Percentiles rank a stretch among this genome's conserved stretches.
These are phyloP conservation scores for Cephalotes varians DNA, from an alignment of 2,888 invertebrate genomes.

Conservation along the genomic window DNA sequence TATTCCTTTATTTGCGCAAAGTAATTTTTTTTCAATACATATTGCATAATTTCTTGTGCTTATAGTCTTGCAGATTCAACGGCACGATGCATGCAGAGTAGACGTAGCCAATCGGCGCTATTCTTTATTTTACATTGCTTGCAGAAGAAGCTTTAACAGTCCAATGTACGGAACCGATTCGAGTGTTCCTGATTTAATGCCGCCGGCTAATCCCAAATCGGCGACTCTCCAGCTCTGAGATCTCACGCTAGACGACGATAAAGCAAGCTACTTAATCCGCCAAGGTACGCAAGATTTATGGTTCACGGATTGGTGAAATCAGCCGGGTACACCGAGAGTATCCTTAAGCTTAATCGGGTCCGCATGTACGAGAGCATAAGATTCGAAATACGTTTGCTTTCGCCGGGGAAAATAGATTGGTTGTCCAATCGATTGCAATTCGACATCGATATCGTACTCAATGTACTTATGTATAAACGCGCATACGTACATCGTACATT, in stretches of 20 bases:
- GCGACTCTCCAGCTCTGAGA: slow-evolving; percentile 67
- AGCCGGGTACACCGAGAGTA: slow-evolving; percentile 60
- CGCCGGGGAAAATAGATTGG: slow-evolving; percentile 7
- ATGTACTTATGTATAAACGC: slow-evolving; percentile 7
- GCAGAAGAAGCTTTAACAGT: slow-evolving; percentile 24
- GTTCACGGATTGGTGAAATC: slow-evolving; percentile 73
- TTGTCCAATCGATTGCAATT: slow-evolving; percentile 21
- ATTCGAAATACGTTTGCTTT: slow-evolving; percentile 36
- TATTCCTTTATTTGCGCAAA: neutral
- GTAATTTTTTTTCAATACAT: slow-evolving; percentile 15
- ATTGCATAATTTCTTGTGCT: slow-evolving; percentile 18
- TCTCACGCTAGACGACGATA: slow-evolving; percentile 70
- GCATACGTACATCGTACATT: neutral
- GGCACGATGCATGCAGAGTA: neutral
- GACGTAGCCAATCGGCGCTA: neutral
- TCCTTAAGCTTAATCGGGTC: slow-evolving; percentile 71
- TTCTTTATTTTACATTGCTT: slow-evolving; percentile 51
- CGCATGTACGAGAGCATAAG: slow-evolving; percentile 24
- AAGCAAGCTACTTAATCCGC: slow-evolving; percentile 76
- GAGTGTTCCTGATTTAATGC: slow-evolving; percentile 71
- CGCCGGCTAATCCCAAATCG: slow-evolving; percentile 71
- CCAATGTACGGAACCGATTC: slow-evolving; percentile 64
- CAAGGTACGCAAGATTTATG: slow-evolving; percentile 72
- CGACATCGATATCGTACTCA: slow-evolving; percentile 4
- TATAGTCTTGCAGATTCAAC: neutral